Percentiles rank a stretch among this genome's conserved stretches.
Evolutionary conservation across 2,888 invertebrate species (phyloP).

Genomic region (Brachylomia viminalis): DNA sequence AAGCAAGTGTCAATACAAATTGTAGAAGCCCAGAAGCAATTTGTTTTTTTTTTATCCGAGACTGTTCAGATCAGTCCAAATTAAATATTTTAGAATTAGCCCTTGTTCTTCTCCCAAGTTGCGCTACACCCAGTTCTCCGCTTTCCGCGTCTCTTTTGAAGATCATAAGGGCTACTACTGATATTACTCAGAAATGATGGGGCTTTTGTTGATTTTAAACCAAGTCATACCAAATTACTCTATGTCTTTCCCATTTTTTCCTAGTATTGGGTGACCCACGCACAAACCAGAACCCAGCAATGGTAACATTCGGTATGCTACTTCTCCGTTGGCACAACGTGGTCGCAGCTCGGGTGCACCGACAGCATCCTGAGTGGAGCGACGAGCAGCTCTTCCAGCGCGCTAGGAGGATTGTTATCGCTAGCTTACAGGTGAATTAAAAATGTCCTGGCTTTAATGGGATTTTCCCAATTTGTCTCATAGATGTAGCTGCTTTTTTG

Average conservation of each 20-base stretch:
- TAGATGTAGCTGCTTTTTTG: background rate
- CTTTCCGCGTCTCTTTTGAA: background rate
- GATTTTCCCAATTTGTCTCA: background rate
- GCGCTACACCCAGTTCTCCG: background rate
- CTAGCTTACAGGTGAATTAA: slow-evolving; percentile 95
- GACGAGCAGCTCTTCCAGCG: slow-evolving; percentile 98
- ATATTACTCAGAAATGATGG: background rate
- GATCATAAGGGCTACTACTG: no score
- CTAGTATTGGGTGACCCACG: slow-evolving; percentile 98
- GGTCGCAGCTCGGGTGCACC: slow-evolving; percentile 94
- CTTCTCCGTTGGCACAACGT: slow-evolving; percentile 99
- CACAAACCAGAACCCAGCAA: slow-evolving; percentile 99
- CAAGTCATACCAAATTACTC: no score
- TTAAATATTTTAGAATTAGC: background rate
- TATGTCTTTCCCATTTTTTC: background rate
- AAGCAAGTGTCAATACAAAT: background rate
- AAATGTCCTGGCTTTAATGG: background rate
- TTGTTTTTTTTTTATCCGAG: background rate
- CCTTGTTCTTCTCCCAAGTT: background rate
- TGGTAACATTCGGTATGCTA: slow-evolving; percentile 97
- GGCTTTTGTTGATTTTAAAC: background rate
- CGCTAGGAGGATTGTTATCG: slow-evolving; percentile 97
- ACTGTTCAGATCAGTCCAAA: background rate
- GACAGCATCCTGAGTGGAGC: slow-evolving; percentile 95
- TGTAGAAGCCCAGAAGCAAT: background rate